Evolutionary conservation across 2,888 invertebrate species (phyloP), one percentile per base, ranked within the genome.

Genomic region (Sphinx pinastri): DNA sequence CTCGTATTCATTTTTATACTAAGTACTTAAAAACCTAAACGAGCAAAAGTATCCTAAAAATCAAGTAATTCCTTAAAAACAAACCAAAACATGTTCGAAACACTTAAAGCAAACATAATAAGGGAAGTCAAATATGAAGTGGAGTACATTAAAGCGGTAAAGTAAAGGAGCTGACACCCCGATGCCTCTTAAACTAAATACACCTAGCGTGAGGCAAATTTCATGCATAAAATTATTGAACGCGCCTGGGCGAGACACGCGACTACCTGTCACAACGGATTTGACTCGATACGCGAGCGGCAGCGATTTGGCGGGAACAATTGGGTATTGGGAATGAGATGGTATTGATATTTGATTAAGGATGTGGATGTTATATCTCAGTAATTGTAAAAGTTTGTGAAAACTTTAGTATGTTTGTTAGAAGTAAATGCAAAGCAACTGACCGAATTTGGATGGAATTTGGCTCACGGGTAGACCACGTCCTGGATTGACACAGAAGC

Each of bases 161-260:
- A 68, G 68, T 47, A 68, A 67, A 69, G 69, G 70, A 70, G 70
- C 51, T 49, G 57, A 67, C 69, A 59, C 66, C 38, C 78, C 74
- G 76, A 76, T 81, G 83, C 79, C 83, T 83, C 82, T 82, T 81
- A 82, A 81, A 84, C 86, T 85, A 88, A 89, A 90, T 88, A 88
- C 86, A 86, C 79, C 77, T 81, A 80, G 81, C 79, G 82, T 79
- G 81, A 84, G 76, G 87, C 85, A 84, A 91, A 88, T 88, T 91
- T 90, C 91, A 92, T 92, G 92, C 91, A 92, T 92, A 91, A 90
- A 89, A 92, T 92, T 91, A 92, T 89, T 83, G 84, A 82, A 87
- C 84, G 79, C 82, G 85, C 86, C 84, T 84, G 82, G 81, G 81
- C 82, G 81, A 87, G 84, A 87, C 84, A 85, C 79, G 79, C 78